Evolutionary conservation across 2,113 vertebrate genomes (phyloP), one percentile per base, ranked within the genome.

Genomic region (Myiozetetes cayanensis): DNA sequence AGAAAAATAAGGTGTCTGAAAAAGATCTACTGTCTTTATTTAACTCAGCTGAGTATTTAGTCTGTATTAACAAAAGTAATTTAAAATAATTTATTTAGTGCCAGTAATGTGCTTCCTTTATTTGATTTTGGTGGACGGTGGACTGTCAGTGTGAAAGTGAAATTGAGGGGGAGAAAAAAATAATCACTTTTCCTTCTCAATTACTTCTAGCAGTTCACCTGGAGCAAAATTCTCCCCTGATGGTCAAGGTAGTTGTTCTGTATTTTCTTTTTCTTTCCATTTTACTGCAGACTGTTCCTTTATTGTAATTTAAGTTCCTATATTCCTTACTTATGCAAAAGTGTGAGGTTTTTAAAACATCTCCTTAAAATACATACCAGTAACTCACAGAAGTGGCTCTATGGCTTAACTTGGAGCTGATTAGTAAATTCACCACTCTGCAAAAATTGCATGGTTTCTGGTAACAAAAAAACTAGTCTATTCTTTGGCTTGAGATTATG

Each of bases 91-190:
- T 61, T 75, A 28, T 61, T 79, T 78, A 33, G 4, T 35, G 10
- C 5, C 35, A 56, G 1, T 28, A 43, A 30, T 55, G 20, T 46
- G 2, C 2, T 75, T 62, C 8, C 25, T 83, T 83, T 23, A 41
- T 70, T 67, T 75, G 14, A 10, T 56, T 79, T 85, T 37, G 7
- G 16, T 17, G 12, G 4, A 4, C 2, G 6, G 4, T 17, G 41
- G 61, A 41, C 5, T 35, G 31, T 71, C 28, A 50, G 5, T 39
- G 8, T 83, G 31, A 14, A 65, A 68, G 6, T 53, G 10, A 66
- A 63, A 10, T 27, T 67, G 10, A 65, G 3, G 31, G 2, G 0
- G 1, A 2, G 2, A 49, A 4, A 21, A 4, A 4, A 80, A 46
- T 65, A 70, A 59, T 56, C 35, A 81, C 6, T 7, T 73, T 84